phyloP scores from a whole-genome alignment of 2,888 invertebrate genomes.

The Epinotia ramella region DNA sequence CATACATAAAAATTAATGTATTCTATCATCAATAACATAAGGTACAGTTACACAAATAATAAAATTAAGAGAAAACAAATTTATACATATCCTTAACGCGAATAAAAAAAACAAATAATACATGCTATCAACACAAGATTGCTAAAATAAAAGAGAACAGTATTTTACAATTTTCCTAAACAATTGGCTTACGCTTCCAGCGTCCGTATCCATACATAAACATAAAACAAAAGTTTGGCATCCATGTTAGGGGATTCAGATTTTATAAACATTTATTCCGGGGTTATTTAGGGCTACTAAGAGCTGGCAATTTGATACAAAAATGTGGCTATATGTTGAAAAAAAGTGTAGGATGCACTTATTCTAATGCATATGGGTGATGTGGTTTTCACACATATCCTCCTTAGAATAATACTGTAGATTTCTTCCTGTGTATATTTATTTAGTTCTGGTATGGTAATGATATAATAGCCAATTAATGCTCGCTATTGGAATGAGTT shows the following conservation, averaged over 20 bases:
- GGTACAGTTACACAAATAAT: constrained; percentile 84
- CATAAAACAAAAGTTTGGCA: constrained; percentile 72
- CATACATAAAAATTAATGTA: constrained; percentile 85
- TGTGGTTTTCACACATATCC: neutral
- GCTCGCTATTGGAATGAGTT: neutral
- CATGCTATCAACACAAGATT: constrained; percentile 81
- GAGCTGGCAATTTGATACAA: constrained; percentile 18
- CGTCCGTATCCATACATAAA: constrained; percentile 68
- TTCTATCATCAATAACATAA: constrained; percentile 85
- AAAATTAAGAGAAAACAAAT: constrained; percentile 84
- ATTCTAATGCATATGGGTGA: too few species aligned
- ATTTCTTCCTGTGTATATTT: neutral
- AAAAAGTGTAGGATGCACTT: neutral
- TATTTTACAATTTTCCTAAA: constrained; percentile 79
- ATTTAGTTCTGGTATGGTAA: neutral
- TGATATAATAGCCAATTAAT: neutral
- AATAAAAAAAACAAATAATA: constrained; percentile 83
- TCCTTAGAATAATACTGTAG: neutral
- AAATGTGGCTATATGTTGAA: neutral
- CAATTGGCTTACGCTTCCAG: constrained; percentile 64
- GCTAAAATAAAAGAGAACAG: constrained; percentile 75
- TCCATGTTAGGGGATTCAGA: constrained; percentile 71
- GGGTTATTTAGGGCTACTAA: neutral
- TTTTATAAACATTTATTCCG: constrained; percentile 54
- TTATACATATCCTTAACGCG: constrained; percentile 84